phyloP scores from a whole-genome alignment of 2,797 vertebrate species.

The Emys orbicularis region DNA sequence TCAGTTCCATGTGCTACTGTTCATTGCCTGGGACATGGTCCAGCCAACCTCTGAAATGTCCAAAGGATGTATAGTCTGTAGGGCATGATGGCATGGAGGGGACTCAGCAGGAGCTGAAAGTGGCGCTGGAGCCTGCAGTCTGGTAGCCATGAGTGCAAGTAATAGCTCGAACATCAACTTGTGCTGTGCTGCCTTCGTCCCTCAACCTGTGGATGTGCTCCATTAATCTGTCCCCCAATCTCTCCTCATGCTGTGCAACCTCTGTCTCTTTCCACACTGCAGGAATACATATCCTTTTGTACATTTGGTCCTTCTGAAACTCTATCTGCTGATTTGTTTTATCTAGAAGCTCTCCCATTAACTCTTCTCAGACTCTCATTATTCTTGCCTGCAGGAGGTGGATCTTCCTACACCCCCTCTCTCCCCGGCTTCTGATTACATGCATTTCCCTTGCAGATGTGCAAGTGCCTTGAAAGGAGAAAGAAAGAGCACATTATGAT shows the following conservation, averaged over 20 bases:
- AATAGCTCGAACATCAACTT: background rate
- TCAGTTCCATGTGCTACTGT: too few relatives aligned
- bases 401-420: too few relatives aligned
- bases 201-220: background rate
- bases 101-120: too few relatives aligned
- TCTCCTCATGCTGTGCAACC: background rate
- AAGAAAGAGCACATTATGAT: background rate
- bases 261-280: background rate
- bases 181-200: background rate
- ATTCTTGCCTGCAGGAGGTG: too few relatives aligned
- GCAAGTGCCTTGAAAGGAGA: background rate
- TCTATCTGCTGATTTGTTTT: background rate
- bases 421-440: background rate
- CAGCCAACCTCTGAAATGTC: too few relatives aligned
- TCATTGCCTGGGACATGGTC: too few relatives aligned
- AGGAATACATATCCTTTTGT: background rate
- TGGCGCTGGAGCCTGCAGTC: too few relatives aligned
- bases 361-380: background rate
- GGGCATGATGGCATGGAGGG: background rate
- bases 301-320: background rate
- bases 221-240: background rate
- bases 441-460: background rate
- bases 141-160: background rate
- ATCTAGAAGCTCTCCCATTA: background rate
- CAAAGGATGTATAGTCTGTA: too few relatives aligned